These are phyloP conservation scores for Norana najaformis DNA, from an alignment of 2,888 invertebrate genomes.

Conservation along the genomic window DNA sequence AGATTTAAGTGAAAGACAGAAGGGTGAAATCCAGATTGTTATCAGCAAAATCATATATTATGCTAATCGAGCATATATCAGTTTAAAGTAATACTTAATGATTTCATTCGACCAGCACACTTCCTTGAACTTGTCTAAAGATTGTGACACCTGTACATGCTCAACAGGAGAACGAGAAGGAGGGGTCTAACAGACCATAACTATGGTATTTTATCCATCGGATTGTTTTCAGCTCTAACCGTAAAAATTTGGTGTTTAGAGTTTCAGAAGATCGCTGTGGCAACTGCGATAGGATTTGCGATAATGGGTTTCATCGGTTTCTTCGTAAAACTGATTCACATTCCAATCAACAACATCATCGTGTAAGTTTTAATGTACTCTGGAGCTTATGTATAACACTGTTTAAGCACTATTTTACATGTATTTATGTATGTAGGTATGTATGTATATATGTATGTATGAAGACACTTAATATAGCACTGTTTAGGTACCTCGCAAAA, in stretches of 20 bases:
- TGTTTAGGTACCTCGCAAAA: neutral
- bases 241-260: slow-evolving; percentile 68
- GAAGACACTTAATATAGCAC: too few species aligned
- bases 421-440: too few species aligned
- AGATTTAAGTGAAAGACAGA: neutral
- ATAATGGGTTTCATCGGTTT: slow-evolving; percentile 99
- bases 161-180: neutral
- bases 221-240: neutral
- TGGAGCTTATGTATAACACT: neutral
- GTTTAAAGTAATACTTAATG: neutral
- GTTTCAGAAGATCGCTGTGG: slow-evolving; percentile 98
- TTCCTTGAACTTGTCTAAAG: too few species aligned
- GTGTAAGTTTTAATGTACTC: slow-evolving; percentile 62
- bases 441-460: too few species aligned
- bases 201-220: neutral
- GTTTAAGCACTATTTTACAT: neutral
- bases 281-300: slow-evolving; percentile 98
- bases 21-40: neutral
- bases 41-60: too few species aligned
- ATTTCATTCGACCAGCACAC: neutral
- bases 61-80: too few species aligned
- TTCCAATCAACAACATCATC: slow-evolving; percentile 79
- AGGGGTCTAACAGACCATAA: neutral
- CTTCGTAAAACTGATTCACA: slow-evolving; percentile 98
- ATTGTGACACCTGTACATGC: neutral